phyloP scores from a whole-genome alignment of 2,797 vertebrate genomes.

The Cuculus canorus region DNA sequence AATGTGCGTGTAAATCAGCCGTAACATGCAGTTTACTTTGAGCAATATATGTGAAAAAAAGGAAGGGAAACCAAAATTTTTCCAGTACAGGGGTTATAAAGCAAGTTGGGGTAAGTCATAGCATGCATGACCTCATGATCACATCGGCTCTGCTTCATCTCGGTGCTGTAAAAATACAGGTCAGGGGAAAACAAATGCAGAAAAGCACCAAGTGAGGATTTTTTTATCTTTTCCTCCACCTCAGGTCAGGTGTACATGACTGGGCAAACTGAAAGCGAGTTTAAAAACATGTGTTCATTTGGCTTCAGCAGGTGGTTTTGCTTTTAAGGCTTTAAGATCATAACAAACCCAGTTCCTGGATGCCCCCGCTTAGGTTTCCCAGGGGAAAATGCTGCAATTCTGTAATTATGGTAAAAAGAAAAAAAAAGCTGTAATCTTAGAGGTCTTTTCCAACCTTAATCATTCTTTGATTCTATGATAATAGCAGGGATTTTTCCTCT shows the following conservation, averaged over 20 bases:
- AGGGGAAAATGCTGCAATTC: neutral
- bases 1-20: neutral
- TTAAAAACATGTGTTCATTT: neutral
- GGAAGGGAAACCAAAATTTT: neutral
- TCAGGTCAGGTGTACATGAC: neutral
- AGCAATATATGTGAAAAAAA: neutral
- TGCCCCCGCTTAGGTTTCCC: neutral
- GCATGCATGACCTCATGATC: neutral
- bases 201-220: neutral
- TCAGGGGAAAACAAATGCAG: neutral
- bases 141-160: neutral
- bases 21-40: fast-evolving
- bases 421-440: neutral
- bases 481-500: neutral
- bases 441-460: no score
- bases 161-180: neutral
- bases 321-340: neutral
- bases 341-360: neutral
- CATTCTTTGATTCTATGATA: neutral
- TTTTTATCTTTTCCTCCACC: neutral
- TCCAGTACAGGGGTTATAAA: neutral
- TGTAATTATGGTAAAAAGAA: neutral
- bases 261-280: neutral
- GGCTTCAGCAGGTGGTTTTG: neutral
- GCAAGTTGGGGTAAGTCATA: neutral